These are phyloP conservation scores for Arctia plantaginis DNA, from an alignment of 2,888 invertebrate species.

Conservation along the genomic window DNA sequence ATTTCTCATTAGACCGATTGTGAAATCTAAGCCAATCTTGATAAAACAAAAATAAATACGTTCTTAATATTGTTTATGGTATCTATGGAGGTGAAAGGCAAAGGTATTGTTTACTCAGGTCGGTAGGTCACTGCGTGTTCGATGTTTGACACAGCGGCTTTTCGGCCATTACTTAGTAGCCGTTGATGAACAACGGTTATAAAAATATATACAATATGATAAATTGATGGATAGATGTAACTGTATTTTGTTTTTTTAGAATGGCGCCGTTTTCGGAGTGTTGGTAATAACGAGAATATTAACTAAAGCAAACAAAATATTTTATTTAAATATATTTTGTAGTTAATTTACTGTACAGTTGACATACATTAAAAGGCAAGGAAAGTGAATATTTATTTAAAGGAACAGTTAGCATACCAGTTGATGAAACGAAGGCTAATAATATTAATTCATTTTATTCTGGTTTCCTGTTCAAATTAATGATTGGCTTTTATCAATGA, in stretches of 20 bases:
- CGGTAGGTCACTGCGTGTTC: conserved; percentile 50
- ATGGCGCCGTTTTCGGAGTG: neutral
- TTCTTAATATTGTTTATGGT: conserved; percentile 53
- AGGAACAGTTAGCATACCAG: neutral
- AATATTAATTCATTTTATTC: neutral
- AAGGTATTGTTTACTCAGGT: conserved; percentile 57
- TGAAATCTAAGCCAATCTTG: conserved; percentile 49
- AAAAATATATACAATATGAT: conserved; percentile 47
- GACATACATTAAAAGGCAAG: neutral
- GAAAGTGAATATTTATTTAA: neutral
- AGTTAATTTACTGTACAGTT: conserved; percentile 1
- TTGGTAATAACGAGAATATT: neutral
- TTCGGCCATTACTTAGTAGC: conserved; percentile 54
- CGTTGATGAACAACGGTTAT: conserved; percentile 41
- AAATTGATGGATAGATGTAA: conserved; percentile 53
- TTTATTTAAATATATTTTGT: neutral
- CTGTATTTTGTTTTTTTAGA: conserved; percentile 37
- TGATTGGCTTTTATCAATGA: neutral
- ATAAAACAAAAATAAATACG: conserved; percentile 55
- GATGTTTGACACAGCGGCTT: conserved; percentile 50
- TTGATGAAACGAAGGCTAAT: neutral
- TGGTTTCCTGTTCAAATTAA: neutral
- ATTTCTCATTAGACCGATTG: conserved; percentile 34
- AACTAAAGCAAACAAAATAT: neutral
- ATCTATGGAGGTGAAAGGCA: conserved; percentile 54